These are phyloP conservation scores for Anguilla anguilla DNA, from an alignment of 2,797 vertebrate genomes.

Conservation along the genomic window DNA sequence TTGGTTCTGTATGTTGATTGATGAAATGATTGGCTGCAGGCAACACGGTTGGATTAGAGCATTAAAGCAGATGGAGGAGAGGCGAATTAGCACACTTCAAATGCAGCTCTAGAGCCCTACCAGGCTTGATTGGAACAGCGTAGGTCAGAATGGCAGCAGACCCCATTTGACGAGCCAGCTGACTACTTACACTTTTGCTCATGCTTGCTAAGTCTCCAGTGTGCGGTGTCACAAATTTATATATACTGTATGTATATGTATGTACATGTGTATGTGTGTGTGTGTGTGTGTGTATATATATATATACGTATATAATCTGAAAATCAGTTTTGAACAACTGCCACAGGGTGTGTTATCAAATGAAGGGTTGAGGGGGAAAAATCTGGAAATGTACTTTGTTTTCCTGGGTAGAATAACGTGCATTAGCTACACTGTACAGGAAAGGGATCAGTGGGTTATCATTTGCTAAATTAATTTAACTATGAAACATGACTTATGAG, in stretches of 20 bases:
- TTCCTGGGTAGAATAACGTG: not conserved
- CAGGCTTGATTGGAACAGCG: not conserved
- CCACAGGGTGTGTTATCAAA: not conserved
- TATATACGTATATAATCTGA: not conserved
- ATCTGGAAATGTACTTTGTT: not conserved
- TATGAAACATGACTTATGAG: not conserved
- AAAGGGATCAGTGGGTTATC: not conserved
- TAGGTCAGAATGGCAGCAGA: not conserved
- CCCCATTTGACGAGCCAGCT: not conserved
- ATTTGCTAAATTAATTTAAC: not conserved
- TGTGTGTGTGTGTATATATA: no score
- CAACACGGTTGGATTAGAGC: not conserved
- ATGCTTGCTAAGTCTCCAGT: not conserved
- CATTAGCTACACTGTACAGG: not conserved
- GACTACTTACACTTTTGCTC: not conserved
- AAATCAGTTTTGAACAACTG: not conserved
- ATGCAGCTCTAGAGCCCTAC: not conserved
- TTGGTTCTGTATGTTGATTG: not conserved
- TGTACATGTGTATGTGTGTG: no score
- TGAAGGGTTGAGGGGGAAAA: not conserved
- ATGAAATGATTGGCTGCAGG: not conserved
- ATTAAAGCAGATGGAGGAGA: not conserved
- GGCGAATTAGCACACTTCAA: not conserved
- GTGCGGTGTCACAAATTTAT: not conserved
- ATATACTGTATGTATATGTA: no score